These are phyloP conservation scores for Cataglyphis albicans DNA, from an alignment of 2,888 invertebrate species.

Conservation along the genomic window DNA sequence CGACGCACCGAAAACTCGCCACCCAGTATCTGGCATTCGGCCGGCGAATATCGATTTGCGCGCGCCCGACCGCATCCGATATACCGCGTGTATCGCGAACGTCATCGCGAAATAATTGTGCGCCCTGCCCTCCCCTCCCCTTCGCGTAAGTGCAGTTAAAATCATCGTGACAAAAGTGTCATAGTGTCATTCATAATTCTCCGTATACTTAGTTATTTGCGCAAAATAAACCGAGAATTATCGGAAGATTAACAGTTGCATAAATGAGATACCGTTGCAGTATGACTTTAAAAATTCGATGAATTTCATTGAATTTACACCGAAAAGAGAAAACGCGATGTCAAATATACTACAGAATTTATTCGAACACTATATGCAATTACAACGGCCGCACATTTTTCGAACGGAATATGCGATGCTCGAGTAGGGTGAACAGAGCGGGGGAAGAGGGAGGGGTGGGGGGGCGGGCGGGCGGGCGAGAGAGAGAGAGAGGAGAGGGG, in stretches of 20 bases:
- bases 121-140: not conserved
- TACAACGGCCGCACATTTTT: conserved; percentile 37
- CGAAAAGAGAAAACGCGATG: not conserved
- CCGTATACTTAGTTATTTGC: not conserved
- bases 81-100: conserved; percentile 11
- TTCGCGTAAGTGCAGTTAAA: not conserved
- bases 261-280: not conserved
- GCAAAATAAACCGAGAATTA: not conserved
- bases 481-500: not conserved
- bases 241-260: not conserved
- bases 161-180: conserved; percentile 23
- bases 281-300: not conserved
- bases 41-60: conserved; percentile 37
- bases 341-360: not conserved
- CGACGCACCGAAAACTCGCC: conserved; percentile 41
- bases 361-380: not conserved
- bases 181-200: not conserved
- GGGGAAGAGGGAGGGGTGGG: not conserved
- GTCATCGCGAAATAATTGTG: conserved; percentile 38
- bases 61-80: conserved; percentile 33
- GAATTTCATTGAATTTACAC: not conserved
- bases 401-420: conserved; percentile 21
- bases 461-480: not conserved
- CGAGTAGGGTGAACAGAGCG: conserved; percentile 17
- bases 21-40: conserved; percentile 33